Conservation (phyloP, 1,140 invertebrate genomes). For the Phymorhynchus buccinoides region DNA sequence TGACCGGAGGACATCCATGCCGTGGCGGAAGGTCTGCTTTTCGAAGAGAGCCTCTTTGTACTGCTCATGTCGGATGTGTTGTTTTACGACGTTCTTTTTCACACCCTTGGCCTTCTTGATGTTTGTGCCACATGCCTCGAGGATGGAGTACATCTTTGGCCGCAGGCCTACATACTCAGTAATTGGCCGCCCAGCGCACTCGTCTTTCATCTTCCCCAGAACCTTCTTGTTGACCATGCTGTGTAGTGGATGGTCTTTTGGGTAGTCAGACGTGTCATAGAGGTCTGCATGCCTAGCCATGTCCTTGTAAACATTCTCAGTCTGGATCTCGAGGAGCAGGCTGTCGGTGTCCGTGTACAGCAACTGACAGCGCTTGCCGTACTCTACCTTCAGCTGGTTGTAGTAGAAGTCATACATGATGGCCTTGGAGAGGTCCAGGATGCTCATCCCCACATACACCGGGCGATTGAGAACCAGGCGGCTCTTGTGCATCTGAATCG, state of each 20-base stretch:
- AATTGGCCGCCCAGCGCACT: slow-evolving; percentile 69
- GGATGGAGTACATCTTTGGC: slow-evolving; percentile 69
- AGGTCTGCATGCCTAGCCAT: slow-evolving; percentile 50
- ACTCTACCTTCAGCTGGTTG: slow-evolving; percentile 57
- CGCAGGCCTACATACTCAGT: slow-evolving; percentile 71
- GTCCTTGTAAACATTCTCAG: slow-evolving; percentile 58
- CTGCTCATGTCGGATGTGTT: slow-evolving; percentile 46
- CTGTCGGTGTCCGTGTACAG: slow-evolving; percentile 73
- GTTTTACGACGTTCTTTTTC: slow-evolving; percentile 52
- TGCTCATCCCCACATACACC: slow-evolving; percentile 54
- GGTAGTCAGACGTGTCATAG: slow-evolving; percentile 44
- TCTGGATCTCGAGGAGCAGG: slow-evolving; percentile 69
- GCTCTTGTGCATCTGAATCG: slow-evolving; percentile 49
- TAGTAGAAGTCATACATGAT: slow-evolving; percentile 66
- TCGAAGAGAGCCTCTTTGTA: slow-evolving; percentile 56
- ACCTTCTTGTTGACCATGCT: slow-evolving; percentile 72
- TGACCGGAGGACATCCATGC: slow-evolving; percentile 49
- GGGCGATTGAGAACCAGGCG: slow-evolving; percentile 53
- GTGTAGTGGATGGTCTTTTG: slow-evolving; percentile 32
- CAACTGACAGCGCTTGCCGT: slow-evolving; percentile 54
- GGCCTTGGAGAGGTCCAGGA: slow-evolving; percentile 57
- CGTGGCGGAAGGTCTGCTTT: slow-evolving; percentile 28
- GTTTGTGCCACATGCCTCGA: slow-evolving; percentile 61
- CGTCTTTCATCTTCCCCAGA: slow-evolving; percentile 75
- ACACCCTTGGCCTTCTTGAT: slow-evolving; percentile 51